Percentiles rank a stretch among this genome's conserved stretches.
These are phyloP conservation scores for Chirona hameri DNA, from an alignment of 2,888 invertebrate species.

Conservation along the genomic window DNA sequence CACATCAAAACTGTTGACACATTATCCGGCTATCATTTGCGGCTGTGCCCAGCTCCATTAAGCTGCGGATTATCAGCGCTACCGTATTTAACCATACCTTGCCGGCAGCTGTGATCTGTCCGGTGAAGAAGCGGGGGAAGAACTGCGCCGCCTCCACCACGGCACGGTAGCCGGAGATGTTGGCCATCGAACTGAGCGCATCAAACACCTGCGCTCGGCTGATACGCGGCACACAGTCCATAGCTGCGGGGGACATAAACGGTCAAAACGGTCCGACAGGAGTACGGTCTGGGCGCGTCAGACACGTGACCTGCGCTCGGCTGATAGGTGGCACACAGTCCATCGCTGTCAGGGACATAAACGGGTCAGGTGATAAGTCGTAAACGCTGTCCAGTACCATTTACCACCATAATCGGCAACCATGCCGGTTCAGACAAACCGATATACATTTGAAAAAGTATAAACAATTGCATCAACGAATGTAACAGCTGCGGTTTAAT, in stretches of 20 bases:
- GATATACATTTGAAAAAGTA: too few relatives aligned
- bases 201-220: constrained; percentile 86
- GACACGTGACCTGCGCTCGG: constrained; percentile 87
- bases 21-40: too few relatives aligned
- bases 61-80: too few relatives aligned
- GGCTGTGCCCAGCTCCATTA: too few relatives aligned
- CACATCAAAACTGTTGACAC: too few relatives aligned
- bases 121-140: constrained; percentile 86
- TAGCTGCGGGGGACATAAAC: constrained; percentile 59
- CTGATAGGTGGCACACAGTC: constrained; percentile 84
- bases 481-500: too few relatives aligned
- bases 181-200: constrained; percentile 86
- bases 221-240: constrained; percentile 86
- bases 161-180: constrained; percentile 81
- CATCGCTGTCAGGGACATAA: constrained; percentile 59
- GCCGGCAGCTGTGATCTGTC: constrained; percentile 85
- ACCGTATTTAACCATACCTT: constrained; percentile 60
- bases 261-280: too few relatives aligned
- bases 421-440: too few relatives aligned
- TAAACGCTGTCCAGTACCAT: too few relatives aligned
- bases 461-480: too few relatives aligned
- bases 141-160: constrained; percentile 84
- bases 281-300: constrained; percentile 82
- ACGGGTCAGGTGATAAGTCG: too few relatives aligned
- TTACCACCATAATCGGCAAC: too few relatives aligned